Conservation (phyloP, 2,888 invertebrate species). For the Ectropis crepuscularia region DNA sequence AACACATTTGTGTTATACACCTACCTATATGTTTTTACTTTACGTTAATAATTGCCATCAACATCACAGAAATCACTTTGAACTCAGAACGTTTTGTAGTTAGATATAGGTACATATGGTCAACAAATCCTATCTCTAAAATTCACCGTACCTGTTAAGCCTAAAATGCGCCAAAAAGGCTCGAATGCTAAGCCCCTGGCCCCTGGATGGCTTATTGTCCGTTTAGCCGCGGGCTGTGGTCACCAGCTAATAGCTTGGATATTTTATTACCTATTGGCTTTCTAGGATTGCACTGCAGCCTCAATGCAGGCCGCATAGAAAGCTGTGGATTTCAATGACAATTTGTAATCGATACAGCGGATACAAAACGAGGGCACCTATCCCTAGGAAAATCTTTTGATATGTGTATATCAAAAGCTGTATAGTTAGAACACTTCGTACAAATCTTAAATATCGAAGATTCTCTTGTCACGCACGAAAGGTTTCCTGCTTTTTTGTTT, state of each 20-base stretch:
- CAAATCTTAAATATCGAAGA: no score
- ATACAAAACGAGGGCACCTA: conserved; percentile 4
- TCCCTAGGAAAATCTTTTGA: no score
- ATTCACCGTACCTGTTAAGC: conserved; percentile 6
- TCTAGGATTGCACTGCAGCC: conserved; percentile 54
- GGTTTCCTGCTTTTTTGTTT: no score
- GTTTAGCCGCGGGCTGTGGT: conserved; percentile 50
- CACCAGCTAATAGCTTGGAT: conserved; percentile 57
- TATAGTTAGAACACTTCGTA: no score
- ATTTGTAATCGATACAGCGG: conserved; percentile 21
- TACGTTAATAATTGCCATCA: no score
- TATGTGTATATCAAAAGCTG: no score
- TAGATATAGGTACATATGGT: neutral
- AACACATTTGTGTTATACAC: no score
- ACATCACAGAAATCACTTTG: no score
- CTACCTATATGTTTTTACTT: no score
- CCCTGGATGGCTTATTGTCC: conserved; percentile 27
- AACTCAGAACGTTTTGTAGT: no score
- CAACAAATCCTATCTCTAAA: conserved; percentile 8
- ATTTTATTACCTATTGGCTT: conserved; percentile 65
- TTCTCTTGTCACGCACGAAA: no score
- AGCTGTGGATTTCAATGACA: conserved; percentile 28
- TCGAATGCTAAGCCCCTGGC: conserved; percentile 20
- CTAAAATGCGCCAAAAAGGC: conserved; percentile 13
- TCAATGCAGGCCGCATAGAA: conserved; percentile 39